Percentiles rank a stretch among this genome's conserved stretches.
Evolutionary conservation across 2,797 vertebrate species (phyloP).

Genomic region (Diplodus puntazzo): DNA sequence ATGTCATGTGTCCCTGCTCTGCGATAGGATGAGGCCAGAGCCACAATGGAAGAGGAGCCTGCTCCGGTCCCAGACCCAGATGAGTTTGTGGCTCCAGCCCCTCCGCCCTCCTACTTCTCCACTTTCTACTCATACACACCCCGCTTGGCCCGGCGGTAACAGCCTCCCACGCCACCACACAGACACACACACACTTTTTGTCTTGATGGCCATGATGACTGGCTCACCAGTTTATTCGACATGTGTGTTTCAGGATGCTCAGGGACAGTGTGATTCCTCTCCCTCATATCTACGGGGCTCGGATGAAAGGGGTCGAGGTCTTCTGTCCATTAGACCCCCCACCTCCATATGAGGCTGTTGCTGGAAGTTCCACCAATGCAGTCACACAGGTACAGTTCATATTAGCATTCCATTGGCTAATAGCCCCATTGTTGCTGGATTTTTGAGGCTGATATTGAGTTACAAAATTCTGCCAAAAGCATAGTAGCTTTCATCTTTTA

Average conservation of each 20-base stretch:
- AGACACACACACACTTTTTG: neutral
- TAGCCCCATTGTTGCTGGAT: too few species aligned
- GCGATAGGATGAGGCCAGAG: constrained; percentile 84
- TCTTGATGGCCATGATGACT: neutral
- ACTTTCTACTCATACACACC: constrained; percentile 85
- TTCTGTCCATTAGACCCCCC: constrained; percentile 89
- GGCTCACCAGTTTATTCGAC: neutral
- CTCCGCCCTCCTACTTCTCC: constrained; percentile 91
- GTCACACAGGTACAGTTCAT: constrained; percentile 76
- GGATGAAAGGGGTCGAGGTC: constrained; percentile 87
- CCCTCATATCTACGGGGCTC: constrained; percentile 84
- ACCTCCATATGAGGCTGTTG: constrained; percentile 87
- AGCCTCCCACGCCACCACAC: neutral
- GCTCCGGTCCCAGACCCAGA: constrained; percentile 81
- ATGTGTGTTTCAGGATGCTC: constrained; percentile 78
- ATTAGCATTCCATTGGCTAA: neutral
- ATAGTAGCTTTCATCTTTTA: too few species aligned
- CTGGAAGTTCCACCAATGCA: constrained; percentile 58
- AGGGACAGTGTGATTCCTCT: constrained; percentile 85
- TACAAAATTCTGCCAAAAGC: too few species aligned
- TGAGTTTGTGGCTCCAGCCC: constrained; percentile 87
- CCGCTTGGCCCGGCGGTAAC: constrained; percentile 83
- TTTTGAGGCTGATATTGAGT: too few species aligned
- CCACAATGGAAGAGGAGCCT: constrained; percentile 83
- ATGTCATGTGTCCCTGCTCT: constrained; percentile 29